These are phyloP conservation scores for Aptenodytes patagonicus DNA, from an alignment of 2,113 vertebrate species.

Conservation along the genomic window DNA sequence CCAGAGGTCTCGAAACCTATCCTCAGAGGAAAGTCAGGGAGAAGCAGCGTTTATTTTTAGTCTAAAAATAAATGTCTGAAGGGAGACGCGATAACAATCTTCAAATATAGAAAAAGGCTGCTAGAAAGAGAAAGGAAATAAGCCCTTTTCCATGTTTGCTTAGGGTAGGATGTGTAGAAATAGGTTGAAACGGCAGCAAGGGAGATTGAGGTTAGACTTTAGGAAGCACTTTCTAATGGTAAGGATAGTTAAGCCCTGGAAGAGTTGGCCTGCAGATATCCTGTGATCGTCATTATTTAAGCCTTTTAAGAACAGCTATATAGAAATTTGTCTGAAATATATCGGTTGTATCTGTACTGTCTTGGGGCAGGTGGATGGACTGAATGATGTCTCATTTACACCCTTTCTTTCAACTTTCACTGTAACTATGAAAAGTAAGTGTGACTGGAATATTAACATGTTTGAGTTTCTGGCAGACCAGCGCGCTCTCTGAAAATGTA, in stretches of 20 bases:
- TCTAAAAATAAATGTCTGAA: conserved; percentile 54
- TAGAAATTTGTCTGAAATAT: background rate
- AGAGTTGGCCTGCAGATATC: background rate
- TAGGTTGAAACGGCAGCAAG: background rate
- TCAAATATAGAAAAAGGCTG: conserved; percentile 1
- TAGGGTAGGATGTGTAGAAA: background rate
- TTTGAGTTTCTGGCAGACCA: background rate
- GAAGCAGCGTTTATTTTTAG: conserved; percentile 16
- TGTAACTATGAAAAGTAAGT: background rate
- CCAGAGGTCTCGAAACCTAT: background rate
- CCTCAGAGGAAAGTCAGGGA: background rate
- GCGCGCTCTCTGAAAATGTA: background rate
- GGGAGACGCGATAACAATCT: background rate
- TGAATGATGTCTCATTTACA: background rate
- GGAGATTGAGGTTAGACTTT: background rate
- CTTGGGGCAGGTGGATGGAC: background rate
- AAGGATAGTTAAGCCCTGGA: background rate
- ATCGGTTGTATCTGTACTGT: background rate
- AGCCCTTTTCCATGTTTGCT: background rate
- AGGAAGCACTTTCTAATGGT: background rate
- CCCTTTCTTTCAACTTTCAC: background rate
- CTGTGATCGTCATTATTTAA: background rate
- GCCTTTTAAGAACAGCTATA: background rate
- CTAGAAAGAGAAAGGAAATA: conserved; percentile 26
- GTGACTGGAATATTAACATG: background rate